Base-by-base conservation (phyloP, 2,113 vertebrate species). In the Ia io region DNA sequence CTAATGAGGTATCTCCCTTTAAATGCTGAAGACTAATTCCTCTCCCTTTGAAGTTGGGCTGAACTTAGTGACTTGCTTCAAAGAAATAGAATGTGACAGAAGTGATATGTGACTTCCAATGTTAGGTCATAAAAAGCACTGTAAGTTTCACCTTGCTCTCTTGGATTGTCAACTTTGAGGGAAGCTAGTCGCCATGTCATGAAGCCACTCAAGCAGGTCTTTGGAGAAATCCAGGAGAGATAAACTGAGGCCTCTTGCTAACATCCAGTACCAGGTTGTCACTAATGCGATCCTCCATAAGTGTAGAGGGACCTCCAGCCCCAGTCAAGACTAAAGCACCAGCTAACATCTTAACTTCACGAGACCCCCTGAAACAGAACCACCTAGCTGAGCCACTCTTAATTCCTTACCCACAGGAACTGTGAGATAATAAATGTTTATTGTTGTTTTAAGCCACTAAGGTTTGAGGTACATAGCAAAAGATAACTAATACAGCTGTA, bases 1-100 rank as follows among this genome's bases (percentile, higher is more conserved):
- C 76, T 49, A 83, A 61, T 7, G 10, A 70, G 12, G 1, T 37
- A 20, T 76, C 40, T 89, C 51, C 40, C n/a, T 93, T 84, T 37
- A 37, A 65, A 79, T 77, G 7, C 25, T 53, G 28, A 70, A 90
- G 56, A 7, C 40, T 85, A 89, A 83, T 86, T 88, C 40, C 18
- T 91, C 28, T 84, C 18, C 37, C n/a, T 93, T 77, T 92, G 37
- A 95, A 84, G 84, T 49, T 44, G 35, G 32, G 37, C 32, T 94
- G 18, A 1, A 63, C 18, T 79, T 42, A 88, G 56, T 83, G 42
- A 70, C 56, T 71, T 82, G 32, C 37, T 59, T 84, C 82, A 94
- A 84, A 78, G 2, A 32, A 95, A 61, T 1, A 78, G 77, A 79
- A 73, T 42, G 44, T 90, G 37, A 61, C 23, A 80, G 35, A 90